Evolutionary conservation across 2,113 vertebrate species (phyloP), one percentile per base, ranked within the genome.

Genomic region (Anguilla rostrata): DNA sequence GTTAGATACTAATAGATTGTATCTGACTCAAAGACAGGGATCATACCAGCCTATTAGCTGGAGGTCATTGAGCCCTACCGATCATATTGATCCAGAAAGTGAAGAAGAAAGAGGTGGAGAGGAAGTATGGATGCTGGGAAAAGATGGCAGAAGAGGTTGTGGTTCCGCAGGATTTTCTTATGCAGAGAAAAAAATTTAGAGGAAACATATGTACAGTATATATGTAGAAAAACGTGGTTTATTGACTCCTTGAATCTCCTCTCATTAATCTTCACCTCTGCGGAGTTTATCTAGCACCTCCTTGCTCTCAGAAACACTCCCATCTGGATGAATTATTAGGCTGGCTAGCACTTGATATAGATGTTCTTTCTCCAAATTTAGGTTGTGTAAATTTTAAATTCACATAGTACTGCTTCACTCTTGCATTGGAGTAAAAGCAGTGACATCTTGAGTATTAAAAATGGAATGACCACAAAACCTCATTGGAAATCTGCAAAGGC

Each of bases 371-470:
- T 66, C 26, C 43, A 79, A 79, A 85, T 57, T 79, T 39, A 80
- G 57, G 39, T 85, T n/a, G 29, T 57, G 34, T 85, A 80, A 79
- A 85, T 22, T 22, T 29, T 57, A 43, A 79, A 53, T 78, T 49
- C 18, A 57, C 46, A 49, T 80, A 80, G 5, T 3, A 18, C 49
- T 26, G 84, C 84, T 43, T 85, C 2, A 0, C 18, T 85, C 16
- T 46, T 49, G 29, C 34, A 85, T 18, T 46, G 84, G 29, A 85
- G 79, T 85, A 80, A 79, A 78, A 39, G 79, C 75, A 60, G 46
- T 56, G 79, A 81, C 53, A 82, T 82, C 26, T 86, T 86, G 78
- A 86, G 39, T 81, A 15, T 39, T 66, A 56, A 86, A 82, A 86
- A 43, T 46, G 46, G 12, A 86, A 86, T 81, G 85, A 81, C 78